Base-by-base conservation (phyloP, 2,113 vertebrate genomes). In the Gracilinanus agilis region DNA sequence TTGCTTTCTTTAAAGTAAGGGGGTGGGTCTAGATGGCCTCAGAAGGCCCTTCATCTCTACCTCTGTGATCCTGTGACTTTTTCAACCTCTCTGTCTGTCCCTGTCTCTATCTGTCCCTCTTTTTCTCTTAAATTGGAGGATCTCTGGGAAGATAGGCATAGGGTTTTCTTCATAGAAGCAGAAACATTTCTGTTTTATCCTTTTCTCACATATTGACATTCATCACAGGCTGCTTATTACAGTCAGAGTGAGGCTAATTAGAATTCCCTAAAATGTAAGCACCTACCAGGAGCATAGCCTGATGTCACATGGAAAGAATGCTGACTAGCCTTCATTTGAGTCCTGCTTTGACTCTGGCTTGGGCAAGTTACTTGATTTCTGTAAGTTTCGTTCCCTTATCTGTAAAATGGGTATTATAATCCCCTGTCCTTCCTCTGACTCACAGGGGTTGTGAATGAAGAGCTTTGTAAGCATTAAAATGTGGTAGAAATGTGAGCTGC, bases 141-240 rank as follows among this genome's bases (percentile, higher is more conserved):
- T 34, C 90, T 91, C 1, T 40, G 67, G 67, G n/a, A 40, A 83
- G 67, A 83, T 8, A 16, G n/a, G 19, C n/a, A 83, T 83, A 44
- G 90, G 53, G 29, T 89, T 95, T 96, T 96, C 92, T 88, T 61
- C 90, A 90, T n/a, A 91, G 5, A 92, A 55, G 24, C 13, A 90
- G 6, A 24, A 53, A 19, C 53, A 90, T 21, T 54, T 54, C 55
- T 75, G 56, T 55, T 23, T 23, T 92, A 0, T 93, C 55, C 96
- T 44, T 90, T 88, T 55, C 90, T 9, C 54, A 12, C 92, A 53
- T 44, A 13, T 44, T 94, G 54, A 93, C 94, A 44, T 55, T 10
- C 27, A 29, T 24, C 55, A 88, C 34, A 90, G 53, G 16, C n/a
- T 21, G 34, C n/a, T 83, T 83, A 83, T 83, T 83, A 40, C 19